Percentiles rank a stretch among this genome's conserved stretches.
Conservation (phyloP, 2,888 invertebrate species). For the Tholera decimalis region DNA sequence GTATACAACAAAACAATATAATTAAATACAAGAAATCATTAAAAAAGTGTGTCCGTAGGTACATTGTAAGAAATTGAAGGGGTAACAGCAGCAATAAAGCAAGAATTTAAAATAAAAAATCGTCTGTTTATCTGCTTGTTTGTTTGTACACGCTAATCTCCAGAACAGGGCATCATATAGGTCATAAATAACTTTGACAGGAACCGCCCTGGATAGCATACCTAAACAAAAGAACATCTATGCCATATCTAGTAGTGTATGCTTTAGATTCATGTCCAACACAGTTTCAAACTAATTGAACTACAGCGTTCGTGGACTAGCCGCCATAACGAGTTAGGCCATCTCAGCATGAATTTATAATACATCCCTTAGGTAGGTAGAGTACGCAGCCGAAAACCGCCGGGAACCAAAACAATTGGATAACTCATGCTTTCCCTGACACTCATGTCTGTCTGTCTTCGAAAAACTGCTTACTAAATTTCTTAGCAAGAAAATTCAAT, state of each 20-base stretch:
- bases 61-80: no score
- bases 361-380: slow-evolving; percentile 13
- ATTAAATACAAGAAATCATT: no score
- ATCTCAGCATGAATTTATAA: slow-evolving; percentile 52
- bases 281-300: slow-evolving; percentile 52
- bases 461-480: neutral
- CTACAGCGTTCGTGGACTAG: slow-evolving; percentile 29
- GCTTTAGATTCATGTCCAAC: slow-evolving; percentile 6
- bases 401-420: neutral
- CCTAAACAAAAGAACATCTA: neutral
- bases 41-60: no score
- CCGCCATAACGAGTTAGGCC: slow-evolving; percentile 32
- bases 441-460: neutral
- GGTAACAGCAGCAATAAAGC: no score
- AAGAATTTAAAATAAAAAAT: no score
- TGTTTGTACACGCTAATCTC: no score
- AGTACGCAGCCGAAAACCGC: neutral
- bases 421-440: neutral
- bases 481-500: neutral
- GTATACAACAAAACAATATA: no score
- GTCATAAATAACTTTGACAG: no score
- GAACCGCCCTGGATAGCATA: neutral
- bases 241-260: neutral
- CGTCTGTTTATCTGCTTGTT: no score
- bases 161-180: no score